These are phyloP conservation scores for Globodera rostochiensis DNA, from an alignment of 1,140 invertebrate genomes.

Conservation along the genomic window DNA sequence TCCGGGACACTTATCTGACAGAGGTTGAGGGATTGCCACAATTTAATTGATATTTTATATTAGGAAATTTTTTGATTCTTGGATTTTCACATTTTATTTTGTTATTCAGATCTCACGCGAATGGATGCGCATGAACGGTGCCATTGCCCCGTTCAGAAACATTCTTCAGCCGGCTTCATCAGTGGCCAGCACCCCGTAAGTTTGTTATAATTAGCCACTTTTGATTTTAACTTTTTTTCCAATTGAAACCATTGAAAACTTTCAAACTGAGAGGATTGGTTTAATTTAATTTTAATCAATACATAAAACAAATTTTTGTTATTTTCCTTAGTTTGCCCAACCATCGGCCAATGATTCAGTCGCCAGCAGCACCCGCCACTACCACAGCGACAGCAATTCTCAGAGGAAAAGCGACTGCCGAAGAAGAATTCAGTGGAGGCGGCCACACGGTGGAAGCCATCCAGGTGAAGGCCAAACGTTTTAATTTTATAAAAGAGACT, in stretches of 20 bases:
- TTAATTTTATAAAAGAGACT: too few relatives aligned
- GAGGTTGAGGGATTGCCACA: neutral
- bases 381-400: slow-evolving; percentile 20
- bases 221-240: too few relatives aligned
- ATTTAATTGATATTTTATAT: too few relatives aligned
- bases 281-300: neutral
- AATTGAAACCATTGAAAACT: too few relatives aligned
- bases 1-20: slow-evolving; percentile 22
- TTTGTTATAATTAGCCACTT: neutral
- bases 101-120: slow-evolving; percentile 33
- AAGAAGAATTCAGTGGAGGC: slow-evolving; percentile 8
- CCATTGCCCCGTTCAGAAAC: slow-evolving; percentile 34
- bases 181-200: slow-evolving; percentile 24
- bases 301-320: neutral
- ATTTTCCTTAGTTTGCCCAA: slow-evolving; percentile 18
- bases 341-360: slow-evolving; percentile 23
- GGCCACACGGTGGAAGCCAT: neutral
- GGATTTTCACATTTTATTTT: neutral
- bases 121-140: slow-evolving; percentile 39
- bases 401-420: slow-evolving; percentile 4
- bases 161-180: slow-evolving; percentile 26
- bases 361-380: slow-evolving; percentile 14
- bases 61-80: too few relatives aligned
- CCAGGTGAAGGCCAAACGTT: neutral
- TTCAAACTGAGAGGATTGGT: too few relatives aligned